phyloP scores from a whole-genome alignment of 2,113 vertebrate species.

The Campylomormyrus tamandua region DNA sequence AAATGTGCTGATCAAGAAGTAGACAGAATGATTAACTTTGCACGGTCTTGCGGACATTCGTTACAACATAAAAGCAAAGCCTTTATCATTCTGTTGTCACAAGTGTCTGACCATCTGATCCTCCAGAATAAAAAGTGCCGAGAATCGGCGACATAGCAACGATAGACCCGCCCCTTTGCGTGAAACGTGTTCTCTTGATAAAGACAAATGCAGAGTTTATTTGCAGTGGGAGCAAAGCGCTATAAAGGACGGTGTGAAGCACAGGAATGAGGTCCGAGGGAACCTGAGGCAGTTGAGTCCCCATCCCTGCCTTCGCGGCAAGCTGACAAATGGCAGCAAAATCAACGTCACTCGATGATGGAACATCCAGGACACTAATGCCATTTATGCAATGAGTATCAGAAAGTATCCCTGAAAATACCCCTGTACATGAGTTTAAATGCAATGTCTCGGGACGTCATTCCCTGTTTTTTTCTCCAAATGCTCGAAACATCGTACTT shows the following conservation, averaged over 20 bases:
- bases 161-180: neutral
- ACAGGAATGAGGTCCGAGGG: neutral
- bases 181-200: neutral
- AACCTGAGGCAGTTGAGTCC: neutral
- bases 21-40: neutral
- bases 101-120: neutral
- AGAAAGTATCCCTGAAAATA: neutral
- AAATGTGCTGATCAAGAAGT: neutral
- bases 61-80: neutral
- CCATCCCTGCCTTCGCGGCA: neutral
- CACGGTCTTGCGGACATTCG: neutral
- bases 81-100: neutral
- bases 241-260: neutral
- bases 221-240: neutral
- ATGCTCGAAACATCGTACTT: neutral
- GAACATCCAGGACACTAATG: neutral
- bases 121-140: neutral
- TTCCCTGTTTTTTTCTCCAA: neutral
- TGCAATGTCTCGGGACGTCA: neutral
- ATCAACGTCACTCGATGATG: neutral
- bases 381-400: neutral
- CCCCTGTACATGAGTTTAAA: neutral
- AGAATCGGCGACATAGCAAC: neutral
- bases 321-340: neutral
- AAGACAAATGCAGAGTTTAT: neutral